Base-by-base conservation (phyloP, 2,797 vertebrate species). In the Momotus momota region DNA sequence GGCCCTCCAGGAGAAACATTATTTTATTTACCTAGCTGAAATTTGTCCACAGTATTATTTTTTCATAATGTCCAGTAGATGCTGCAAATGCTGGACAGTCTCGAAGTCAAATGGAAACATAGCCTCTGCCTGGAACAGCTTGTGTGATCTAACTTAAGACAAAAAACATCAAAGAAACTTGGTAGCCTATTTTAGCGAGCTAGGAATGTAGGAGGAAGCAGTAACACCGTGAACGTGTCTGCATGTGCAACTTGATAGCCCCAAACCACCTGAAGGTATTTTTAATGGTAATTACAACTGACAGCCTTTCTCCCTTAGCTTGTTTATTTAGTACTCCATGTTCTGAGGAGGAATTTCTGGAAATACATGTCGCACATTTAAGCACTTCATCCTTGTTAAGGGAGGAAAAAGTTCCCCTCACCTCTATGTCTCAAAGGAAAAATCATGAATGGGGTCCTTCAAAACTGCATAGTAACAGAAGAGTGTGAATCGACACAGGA, bases 401-500 rank as follows among this genome's bases (percentile, higher is more conserved):
- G 7, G 25, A 82, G 9, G 19, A 8, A n/a, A 38, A 66, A 35
- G 3, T 31, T 66, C 7, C 17, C 8, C 16, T 6, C 19, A 12
- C 29, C 9, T 69, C 21, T 18, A 18, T 20, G 14, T 2, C 7
- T 18, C 0, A 1, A 82, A 25, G 3, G 18, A 45, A 66, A 27
- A 66, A 12, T 9, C 22, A 48, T 1, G 2, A 66, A n/a, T 3
- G 7, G 20, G 9, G 8, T 65, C 26, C 51, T 61, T 57, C 49
- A 92, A 51, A 75, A 35, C 15, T 31, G 21, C 55, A 48, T 16
- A 51, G 45, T 23, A 7, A 38, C 1, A 2, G 46, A 25, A 51
- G 15, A 1, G 1, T 3, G 2, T 11, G 14, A 49, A 54, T 3
- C 0, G 2, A 29, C 18, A 43, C 13, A 16, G 67, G 31, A 54